A percentile compares a stretch with the other conserved stretches of the same genome.
Evolutionary conservation across 2,113 vertebrate species (phyloP).

Genomic region (Chaenocephalus aceratus): DNA sequence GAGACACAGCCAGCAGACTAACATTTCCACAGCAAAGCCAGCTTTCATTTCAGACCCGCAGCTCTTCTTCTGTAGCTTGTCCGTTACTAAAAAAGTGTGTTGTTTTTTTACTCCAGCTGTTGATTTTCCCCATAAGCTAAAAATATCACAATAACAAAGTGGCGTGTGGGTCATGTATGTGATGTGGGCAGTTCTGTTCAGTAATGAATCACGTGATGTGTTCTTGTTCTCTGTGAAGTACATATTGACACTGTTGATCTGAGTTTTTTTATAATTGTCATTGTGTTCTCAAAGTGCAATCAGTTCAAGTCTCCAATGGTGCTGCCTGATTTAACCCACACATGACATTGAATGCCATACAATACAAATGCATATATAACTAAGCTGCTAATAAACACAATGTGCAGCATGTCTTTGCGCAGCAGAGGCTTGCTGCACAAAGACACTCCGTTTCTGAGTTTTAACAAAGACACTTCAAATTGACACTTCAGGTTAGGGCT

Average conservation of each 20-base stretch:
- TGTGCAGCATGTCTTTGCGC: neutral
- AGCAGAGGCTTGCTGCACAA: neutral
- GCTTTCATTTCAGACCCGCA: neutral
- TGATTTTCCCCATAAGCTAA: constrained; percentile 5
- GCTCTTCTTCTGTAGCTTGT: neutral
- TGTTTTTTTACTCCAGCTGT: constrained; percentile 36
- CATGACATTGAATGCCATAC: neutral
- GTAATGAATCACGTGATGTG: neutral
- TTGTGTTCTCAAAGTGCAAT: neutral
- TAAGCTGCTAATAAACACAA: neutral
- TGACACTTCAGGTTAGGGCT: neutral
- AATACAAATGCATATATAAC: neutral
- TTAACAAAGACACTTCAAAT: neutral
- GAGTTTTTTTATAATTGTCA: neutral
- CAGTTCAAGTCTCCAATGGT: neutral
- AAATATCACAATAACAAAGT: constrained; percentile 15
- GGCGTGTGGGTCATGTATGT: neutral
- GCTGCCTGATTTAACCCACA: neutral
- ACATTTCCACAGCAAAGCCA: fast-evolving
- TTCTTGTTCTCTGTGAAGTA: neutral
- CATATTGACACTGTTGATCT: neutral
- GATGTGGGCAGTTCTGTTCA: neutral
- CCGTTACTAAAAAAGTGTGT: constrained; percentile 1
- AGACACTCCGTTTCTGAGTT: neutral
- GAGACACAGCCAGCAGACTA: fast-evolving